Base-by-base conservation (phyloP, 2,888 invertebrate genomes). In the Apamea epomidion region DNA sequence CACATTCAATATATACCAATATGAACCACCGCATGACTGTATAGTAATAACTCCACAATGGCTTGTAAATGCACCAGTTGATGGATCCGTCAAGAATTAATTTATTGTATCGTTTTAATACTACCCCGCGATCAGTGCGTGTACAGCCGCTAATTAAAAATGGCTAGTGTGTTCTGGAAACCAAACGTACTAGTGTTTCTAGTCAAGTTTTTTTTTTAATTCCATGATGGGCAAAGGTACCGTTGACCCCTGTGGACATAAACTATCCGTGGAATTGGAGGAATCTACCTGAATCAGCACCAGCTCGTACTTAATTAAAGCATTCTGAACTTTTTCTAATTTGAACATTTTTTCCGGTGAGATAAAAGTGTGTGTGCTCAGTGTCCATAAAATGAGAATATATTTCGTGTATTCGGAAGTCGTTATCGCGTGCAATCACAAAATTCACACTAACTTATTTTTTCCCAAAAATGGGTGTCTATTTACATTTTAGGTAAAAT, bases 71-170 rank as follows among this genome's bases (percentile, higher is more conserved):
- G 81, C 88, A 84, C 83, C 75, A 83, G 85, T 91, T 92, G 93
- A 93, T 93, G 92, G 89, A 91, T 89, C 90, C 88, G 91, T 90
- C 93, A 91, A 90, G 88, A 90, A 91, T 91, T 90, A 93, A 93
- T 93, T 93, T 93, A 93, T 93, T 88, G 90, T 89, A 91, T 90
- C 85, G 89, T 89, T 91, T 89, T 90, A 91, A 91, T 91, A 90
- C 86, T 85, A 81, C 73, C 76, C 77, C 64, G 68, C 76, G 82
- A 87, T 84, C 83, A 77, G 65, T 78, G 78, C 83, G 80, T 88
- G 87, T 81, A 75, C 83, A 78, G 80, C 71, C 79, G 79, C 85
- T 88, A 88, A 91, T 90, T 89, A 90, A 90, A 91, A 89, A 87
- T 86, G 82, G 87, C 83, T 81, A 81, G 81, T 89, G 78, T 85